Base-by-base conservation (phyloP, 2,113 vertebrate species). In the Natator depressus region DNA sequence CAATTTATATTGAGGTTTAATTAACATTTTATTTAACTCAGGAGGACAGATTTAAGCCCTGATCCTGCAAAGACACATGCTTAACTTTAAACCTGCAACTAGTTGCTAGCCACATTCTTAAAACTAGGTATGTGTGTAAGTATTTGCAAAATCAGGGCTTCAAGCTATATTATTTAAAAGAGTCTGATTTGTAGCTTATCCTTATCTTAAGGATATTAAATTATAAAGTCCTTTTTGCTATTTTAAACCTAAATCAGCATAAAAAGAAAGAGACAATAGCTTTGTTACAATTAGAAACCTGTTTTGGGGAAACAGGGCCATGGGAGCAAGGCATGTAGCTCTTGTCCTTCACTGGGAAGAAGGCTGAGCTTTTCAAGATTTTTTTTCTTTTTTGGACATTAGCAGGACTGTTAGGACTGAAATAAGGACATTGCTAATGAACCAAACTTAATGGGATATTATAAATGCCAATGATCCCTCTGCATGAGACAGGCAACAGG, bases 361-460 rank as follows among this genome's bases (percentile, higher is more conserved):
- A 93, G 80, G 42, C 59, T 88, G 17, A 25, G 72, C 49, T 91
- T 91, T 87, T 86, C 47, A 46, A 69, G 88, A 87, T 80, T 65
- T 87, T 93, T 65, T 93, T 79, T 97, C 65, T 88, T 86, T 79
- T 65, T 85, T 93, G 91, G 93, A 93, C 82, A 96, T 16, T 90
- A 91, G 92, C 7, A 89, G 69, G 49, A 78, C 72, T 69, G 57
- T 38, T 84, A 57, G 62, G 35, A 94, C 79, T 55, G 81, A 88
- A 49, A 11, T 85, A 82, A 84, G 12, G 42, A 93, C 62, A 55
- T 14, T 12, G 31, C 57, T 69, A 82, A 93, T 85, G 91, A 96
- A 91, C 91, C 88, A 90, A 90, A 46, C 25, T 91, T 91, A 95
- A 95, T 57, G 85, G 38, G 86, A 69, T 84, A 82, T 94, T 90